phyloP scores from a whole-genome alignment of 2,888 invertebrate genomes.

The Spilosoma lubricipeda region DNA sequence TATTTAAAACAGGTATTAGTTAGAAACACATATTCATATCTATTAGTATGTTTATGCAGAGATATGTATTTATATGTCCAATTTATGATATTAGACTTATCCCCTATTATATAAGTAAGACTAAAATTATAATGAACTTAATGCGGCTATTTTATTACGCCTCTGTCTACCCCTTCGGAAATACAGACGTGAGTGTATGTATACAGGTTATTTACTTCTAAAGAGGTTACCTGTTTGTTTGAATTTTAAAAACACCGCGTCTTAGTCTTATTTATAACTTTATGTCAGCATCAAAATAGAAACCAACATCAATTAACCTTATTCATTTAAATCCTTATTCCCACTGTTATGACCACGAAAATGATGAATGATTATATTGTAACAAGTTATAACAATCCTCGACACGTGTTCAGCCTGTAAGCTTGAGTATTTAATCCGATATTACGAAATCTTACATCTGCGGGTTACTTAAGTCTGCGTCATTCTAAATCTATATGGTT shows the following conservation, averaged over 20 bases:
- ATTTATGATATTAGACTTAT: not conserved
- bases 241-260: not conserved
- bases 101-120: not conserved
- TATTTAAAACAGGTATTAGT: too few relatives aligned
- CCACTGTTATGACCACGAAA: not conserved
- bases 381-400: slow-evolving; percentile 42
- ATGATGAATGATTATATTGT: not conserved
- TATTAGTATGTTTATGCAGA: too few relatives aligned
- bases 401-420: slow-evolving; percentile 58
- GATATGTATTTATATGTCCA: not conserved
- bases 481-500: slow-evolving; percentile 16
- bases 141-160: not conserved
- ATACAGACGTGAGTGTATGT: not conserved
- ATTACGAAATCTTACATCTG: slow-evolving; percentile 73
- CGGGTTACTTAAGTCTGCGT: slow-evolving; percentile 44
- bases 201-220: not conserved
- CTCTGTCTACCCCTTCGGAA: not conserved
- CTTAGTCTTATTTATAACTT: not conserved
- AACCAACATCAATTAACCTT: not conserved
- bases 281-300: not conserved
- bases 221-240: not conserved
- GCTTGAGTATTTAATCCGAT: slow-evolving; percentile 60
- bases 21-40: too few relatives aligned
- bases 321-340: not conserved
- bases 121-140: not conserved